Percentiles rank a stretch among this genome's conserved stretches.
These are phyloP conservation scores for Meloidogyne hapla DNA, from an alignment of 1,140 invertebrate genomes.

Conservation along the genomic window DNA sequence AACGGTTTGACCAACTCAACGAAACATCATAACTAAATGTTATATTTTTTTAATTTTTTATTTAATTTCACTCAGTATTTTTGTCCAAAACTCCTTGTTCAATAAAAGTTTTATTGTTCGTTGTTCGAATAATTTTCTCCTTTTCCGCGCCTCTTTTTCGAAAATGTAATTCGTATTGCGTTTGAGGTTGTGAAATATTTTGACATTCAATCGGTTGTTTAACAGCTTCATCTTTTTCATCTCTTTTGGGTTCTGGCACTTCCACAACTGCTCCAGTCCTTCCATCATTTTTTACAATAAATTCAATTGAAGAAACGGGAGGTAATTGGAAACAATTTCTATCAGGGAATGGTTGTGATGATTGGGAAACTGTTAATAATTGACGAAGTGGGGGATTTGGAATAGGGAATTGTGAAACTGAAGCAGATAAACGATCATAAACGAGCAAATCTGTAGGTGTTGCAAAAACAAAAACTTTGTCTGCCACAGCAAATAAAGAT, in stretches of 20 bases:
- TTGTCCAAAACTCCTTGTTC: conserved; percentile 64
- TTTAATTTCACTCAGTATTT: conserved; percentile 51
- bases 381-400: conserved; percentile 58
- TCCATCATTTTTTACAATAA: conserved; percentile 60
- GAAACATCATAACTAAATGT: conserved; percentile 55
- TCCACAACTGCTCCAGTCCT: conserved; percentile 48
- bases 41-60: neutral
- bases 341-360: conserved; percentile 59
- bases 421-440: conserved; percentile 48
- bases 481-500: conserved; percentile 60
- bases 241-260: conserved; percentile 29
- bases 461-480: conserved; percentile 63
- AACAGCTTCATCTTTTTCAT: neutral
- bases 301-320: conserved; percentile 49
- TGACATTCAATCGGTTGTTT: conserved; percentile 34
- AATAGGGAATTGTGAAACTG: conserved; percentile 52
- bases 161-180: conserved; percentile 62
- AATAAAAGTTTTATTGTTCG: conserved; percentile 52
- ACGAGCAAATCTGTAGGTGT: conserved; percentile 58
- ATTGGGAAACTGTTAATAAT: conserved; percentile 59
- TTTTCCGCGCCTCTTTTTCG: conserved; percentile 50
- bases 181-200: conserved; percentile 59
- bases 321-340: conserved; percentile 56
- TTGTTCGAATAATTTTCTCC: conserved; percentile 53
- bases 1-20: conserved; percentile 61